A percentile compares a stretch with the other conserved stretches of the same genome.
Conservation (phyloP, 53 echinoderm and acorn worm species). For the Stichopus horrens region DNA sequence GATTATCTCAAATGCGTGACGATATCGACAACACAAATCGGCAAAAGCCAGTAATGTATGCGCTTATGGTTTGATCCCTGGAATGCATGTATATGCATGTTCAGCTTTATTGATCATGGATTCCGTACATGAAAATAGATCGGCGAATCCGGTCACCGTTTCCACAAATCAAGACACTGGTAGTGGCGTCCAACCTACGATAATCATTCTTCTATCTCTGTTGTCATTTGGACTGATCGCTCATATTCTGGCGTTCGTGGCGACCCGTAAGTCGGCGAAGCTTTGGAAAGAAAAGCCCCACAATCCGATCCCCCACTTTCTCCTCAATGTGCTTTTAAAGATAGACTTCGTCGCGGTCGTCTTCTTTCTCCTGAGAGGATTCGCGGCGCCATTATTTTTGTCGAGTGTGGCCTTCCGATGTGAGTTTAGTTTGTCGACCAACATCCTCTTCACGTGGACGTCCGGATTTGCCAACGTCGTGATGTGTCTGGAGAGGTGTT, state of each 20-base stretch:
- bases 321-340: slow-evolving; percentile 53
- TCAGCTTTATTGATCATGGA: neutral
- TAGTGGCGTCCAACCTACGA: neutral
- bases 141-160: neutral
- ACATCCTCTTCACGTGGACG: slow-evolving; percentile 68
- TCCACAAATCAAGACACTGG: neutral
- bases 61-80: too few species aligned
- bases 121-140: neutral
- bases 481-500: slow-evolving; percentile 26
- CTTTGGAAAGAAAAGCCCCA: slow-evolving; percentile 25
- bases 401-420: slow-evolving; percentile 44
- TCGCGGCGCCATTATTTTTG: neutral
- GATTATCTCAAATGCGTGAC: too few species aligned
- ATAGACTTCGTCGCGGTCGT: slow-evolving; percentile 56
- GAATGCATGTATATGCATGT: too few species aligned
- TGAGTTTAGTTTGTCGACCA: slow-evolving; percentile 63
- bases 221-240: slow-evolving; percentile 62
- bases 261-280: slow-evolving; percentile 44
- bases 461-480: slow-evolving; percentile 35
- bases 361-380: slow-evolving; percentile 64
- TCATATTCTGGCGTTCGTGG: slow-evolving; percentile 58
- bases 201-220: neutral
- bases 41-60: too few species aligned
- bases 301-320: slow-evolving; percentile 46
- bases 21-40: too few species aligned